Percentiles rank a stretch among this genome's conserved stretches.
phyloP scores from a whole-genome alignment of 2,113 vertebrate species.

The Spea bombifrons region DNA sequence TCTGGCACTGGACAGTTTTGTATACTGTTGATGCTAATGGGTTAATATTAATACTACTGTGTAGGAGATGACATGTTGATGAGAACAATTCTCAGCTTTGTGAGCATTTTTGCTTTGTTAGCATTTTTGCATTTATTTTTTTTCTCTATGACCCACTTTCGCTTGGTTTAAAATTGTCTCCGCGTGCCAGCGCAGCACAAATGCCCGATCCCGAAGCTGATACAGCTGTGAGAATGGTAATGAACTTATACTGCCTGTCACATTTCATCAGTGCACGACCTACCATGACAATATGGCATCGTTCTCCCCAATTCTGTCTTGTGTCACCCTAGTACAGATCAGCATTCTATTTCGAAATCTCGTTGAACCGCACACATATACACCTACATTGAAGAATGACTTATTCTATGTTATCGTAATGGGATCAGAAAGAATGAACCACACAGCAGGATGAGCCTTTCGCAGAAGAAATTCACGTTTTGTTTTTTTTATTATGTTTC shows the following conservation, averaged over 20 bases:
- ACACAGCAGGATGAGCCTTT: not conserved
- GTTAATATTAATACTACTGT: not conserved
- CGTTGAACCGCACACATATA: not conserved
- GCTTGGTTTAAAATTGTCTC: not conserved
- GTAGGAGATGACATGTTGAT: not conserved
- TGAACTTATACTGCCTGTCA: conserved; percentile 19
- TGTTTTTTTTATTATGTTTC: too few species aligned
- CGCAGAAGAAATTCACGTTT: not conserved
- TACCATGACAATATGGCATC: conserved; percentile 23
- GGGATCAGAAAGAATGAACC: not conserved
- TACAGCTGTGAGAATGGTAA: conserved; percentile 4
- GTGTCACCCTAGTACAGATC: not conserved
- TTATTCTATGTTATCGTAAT: not conserved
- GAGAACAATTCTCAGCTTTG: not conserved
- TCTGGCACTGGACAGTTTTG: too few species aligned
- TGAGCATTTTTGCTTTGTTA: not conserved
- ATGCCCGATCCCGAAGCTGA: not conserved
- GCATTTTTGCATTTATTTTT: not conserved
- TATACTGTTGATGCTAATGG: not conserved
- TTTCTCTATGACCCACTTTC: conserved; percentile 16
- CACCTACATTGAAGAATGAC: not conserved
- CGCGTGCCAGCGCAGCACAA: conserved; percentile 18
- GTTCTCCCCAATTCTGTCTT: not conserved
- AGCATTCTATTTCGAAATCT: not conserved
- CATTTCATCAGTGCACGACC: conserved; percentile 9